Conservation (phyloP, 2,113 vertebrate species). For the Vidua macroura region DNA sequence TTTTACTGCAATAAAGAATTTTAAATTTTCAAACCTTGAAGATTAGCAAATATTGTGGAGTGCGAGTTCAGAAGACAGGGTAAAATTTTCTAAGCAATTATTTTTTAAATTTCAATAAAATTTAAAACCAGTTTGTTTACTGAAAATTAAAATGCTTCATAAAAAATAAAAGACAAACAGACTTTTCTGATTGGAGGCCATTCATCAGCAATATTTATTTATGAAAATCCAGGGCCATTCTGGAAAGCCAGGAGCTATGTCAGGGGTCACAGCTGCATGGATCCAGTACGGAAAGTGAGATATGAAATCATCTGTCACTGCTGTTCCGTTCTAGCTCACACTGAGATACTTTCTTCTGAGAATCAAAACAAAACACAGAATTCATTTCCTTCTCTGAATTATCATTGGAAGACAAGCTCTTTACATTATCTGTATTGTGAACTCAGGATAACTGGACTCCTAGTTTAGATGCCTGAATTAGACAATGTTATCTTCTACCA, state of each 20-base stretch:
- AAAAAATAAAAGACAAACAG: background rate
- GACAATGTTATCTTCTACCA: accelerated
- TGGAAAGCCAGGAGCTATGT: background rate
- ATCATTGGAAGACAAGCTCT: background rate
- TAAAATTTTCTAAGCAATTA: background rate
- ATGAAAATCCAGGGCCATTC: background rate
- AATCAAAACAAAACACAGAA: background rate
- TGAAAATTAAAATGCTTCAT: background rate
- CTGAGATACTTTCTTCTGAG: background rate
- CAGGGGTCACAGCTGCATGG: background rate
- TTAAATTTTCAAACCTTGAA: background rate
- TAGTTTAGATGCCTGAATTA: background rate
- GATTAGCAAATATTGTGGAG: background rate
- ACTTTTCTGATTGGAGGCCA: background rate
- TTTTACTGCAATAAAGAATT: background rate
- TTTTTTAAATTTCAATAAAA: background rate
- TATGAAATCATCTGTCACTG: background rate
- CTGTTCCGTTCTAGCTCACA: background rate
- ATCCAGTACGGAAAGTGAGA: background rate
- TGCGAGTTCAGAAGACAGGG: background rate
- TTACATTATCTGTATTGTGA: background rate
- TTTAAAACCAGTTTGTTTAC: background rate
- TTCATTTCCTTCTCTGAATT: background rate
- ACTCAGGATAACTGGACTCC: background rate
- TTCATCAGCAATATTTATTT: background rate